A percentile compares a stretch with the other conserved stretches of the same genome.
Evolutionary conservation across 2,888 invertebrate genomes (phyloP).

Genomic region (Rotaria macrura): DNA sequence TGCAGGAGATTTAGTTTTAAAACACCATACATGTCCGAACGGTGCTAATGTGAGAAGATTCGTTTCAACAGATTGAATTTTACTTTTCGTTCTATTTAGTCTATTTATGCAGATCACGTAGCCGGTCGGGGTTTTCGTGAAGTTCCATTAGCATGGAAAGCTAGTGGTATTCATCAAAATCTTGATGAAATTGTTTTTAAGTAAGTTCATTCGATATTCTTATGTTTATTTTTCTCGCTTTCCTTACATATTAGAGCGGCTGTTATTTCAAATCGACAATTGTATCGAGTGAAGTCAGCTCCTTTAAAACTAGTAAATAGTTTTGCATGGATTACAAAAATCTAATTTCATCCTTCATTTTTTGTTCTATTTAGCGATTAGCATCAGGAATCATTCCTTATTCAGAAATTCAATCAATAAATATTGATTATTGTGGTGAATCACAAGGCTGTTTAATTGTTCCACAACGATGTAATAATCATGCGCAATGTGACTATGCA

Average conservation of each 20-base stretch:
- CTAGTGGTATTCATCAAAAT: neutral
- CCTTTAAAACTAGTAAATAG: constrained; percentile 2
- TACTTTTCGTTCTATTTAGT: neutral
- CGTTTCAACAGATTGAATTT: neutral
- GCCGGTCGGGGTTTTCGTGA: neutral
- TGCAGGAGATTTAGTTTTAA: neutral
- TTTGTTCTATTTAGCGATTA: neutral
- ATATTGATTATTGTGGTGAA: constrained; percentile 12
- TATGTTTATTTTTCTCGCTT: neutral
- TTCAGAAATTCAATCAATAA: neutral
- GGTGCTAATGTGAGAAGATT: neutral
- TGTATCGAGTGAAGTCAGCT: neutral
- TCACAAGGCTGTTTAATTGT: neutral
- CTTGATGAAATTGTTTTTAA: neutral
- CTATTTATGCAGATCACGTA: neutral
- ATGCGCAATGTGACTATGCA: neutral
- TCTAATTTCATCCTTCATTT: neutral
- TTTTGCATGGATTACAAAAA: neutral
- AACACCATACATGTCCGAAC: neutral
- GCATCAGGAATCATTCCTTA: neutral
- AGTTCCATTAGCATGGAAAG: neutral
- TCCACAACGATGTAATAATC: constrained; percentile 2
- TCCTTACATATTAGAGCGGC: neutral
- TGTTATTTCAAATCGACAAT: neutral
- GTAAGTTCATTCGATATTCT: neutral